Conservation (phyloP, 1,140 invertebrate species). For the Drosophila busckii region DNA sequence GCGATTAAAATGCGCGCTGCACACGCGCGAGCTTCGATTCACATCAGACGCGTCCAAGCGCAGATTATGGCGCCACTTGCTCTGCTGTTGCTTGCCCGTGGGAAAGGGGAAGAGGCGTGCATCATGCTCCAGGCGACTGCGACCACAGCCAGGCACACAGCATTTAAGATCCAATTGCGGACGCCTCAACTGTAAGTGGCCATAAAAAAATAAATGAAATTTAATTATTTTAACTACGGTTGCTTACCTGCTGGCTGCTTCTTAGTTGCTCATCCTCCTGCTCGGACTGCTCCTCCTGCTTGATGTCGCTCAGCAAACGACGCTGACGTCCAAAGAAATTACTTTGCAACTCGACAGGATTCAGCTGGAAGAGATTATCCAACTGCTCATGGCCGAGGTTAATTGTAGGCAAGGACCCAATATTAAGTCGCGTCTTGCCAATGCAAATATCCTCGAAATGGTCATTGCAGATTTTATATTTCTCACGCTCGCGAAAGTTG, state of each 20-base stretch:
- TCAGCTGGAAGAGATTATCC: conserved; percentile 59
- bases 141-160: conserved; percentile 51
- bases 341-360: conserved; percentile 59
- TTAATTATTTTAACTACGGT: neutral
- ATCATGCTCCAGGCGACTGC: conserved; percentile 57
- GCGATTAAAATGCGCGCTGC: conserved; percentile 63
- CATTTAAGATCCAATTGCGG: conserved; percentile 54
- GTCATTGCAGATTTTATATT: conserved; percentile 72
- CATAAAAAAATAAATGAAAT: neutral
- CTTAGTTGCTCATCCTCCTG: conserved; percentile 22
- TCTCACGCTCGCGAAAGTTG: conserved; percentile 61
- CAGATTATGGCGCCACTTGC: conserved; percentile 67
- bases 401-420: conserved; percentile 62
- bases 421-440: conserved; percentile 61
- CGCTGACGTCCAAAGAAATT: conserved; percentile 56
- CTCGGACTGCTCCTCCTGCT: conserved; percentile 38
- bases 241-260: conserved; percentile 35
- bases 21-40: conserved; percentile 40
- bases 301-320: conserved; percentile 28
- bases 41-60: conserved; percentile 39
- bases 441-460: conserved; percentile 73
- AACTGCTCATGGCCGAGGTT: conserved; percentile 62
- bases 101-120: conserved; percentile 60
- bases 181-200: conserved; percentile 26
- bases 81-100: conserved; percentile 46